These are phyloP conservation scores for Drosophila melanosoma DNA, from an alignment of 2,888 invertebrate genomes.

Conservation along the genomic window DNA sequence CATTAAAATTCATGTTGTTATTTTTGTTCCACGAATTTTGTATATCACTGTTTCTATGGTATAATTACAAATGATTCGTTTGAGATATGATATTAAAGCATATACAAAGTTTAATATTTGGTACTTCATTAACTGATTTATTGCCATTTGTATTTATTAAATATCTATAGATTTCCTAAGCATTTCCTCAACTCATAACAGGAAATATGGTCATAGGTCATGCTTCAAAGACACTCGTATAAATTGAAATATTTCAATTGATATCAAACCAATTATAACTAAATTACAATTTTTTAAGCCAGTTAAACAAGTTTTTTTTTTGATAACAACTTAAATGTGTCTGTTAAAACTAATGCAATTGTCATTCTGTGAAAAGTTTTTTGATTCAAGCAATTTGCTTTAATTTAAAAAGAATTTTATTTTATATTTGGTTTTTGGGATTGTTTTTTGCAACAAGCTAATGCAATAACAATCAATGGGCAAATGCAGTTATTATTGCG, in stretches of 20 bases:
- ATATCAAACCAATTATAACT: not conserved
- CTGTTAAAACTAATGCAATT: conserved; percentile 51
- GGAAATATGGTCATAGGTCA: not conserved
- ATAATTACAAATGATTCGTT: conserved; percentile 19
- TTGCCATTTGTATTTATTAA: not conserved
- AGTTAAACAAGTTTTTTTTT: not conserved
- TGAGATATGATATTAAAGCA: conserved; percentile 18
- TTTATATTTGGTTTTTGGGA: conserved; percentile 18
- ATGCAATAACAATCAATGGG: conserved; percentile 79
- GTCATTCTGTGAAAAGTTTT: conserved; percentile 63
- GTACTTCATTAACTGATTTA: not conserved
- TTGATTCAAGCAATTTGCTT: conserved; percentile 32
- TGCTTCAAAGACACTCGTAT: not conserved
- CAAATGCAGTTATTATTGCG: conserved; percentile 74
- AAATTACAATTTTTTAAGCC: not conserved
- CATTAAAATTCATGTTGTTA: conserved; percentile 43
- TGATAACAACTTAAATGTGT: not conserved
- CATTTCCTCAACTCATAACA: not conserved
- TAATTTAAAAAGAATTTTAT: conserved; percentile 19
- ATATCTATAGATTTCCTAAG: not conserved
- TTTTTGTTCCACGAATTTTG: conserved; percentile 19
- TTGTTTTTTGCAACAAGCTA: conserved; percentile 56
- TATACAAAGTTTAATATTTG: not conserved
- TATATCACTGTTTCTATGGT: not conserved
- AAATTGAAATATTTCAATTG: not conserved